Conservation (phyloP, 2,113 vertebrate species). For the Nycticebus coucang region DNA sequence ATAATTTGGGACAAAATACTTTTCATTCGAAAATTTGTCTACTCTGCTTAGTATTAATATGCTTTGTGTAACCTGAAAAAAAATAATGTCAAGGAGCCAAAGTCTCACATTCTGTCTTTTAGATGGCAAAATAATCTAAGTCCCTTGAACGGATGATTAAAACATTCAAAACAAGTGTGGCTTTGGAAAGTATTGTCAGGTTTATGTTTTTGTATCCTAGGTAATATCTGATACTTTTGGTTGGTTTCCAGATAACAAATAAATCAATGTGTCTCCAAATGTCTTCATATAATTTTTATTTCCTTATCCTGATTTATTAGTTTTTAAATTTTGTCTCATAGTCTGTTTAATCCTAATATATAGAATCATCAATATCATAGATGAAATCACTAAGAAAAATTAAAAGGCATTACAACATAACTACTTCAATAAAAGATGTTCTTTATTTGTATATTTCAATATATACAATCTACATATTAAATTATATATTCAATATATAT, state of each 20-base stretch:
- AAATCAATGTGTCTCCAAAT: not conserved
- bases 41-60: not conserved
- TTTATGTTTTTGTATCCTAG: not conserved
- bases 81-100: not conserved
- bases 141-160: not conserved
- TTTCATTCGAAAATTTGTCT: not conserved
- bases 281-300: not conserved
- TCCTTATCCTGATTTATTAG: not conserved
- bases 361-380: not conserved
- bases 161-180: not conserved
- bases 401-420: not conserved
- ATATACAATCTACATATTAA: too few species aligned
- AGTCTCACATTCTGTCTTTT: not conserved
- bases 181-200: not conserved
- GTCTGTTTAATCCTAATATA: not conserved
- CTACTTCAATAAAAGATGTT: not conserved
- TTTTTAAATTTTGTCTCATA: not conserved
- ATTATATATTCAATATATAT: too few species aligned
- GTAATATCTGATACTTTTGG: not conserved
- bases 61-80: not conserved
- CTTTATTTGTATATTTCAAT: too few species aligned
- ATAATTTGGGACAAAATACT: not conserved
- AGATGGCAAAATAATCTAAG: not conserved
- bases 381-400: not conserved
- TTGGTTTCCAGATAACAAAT: not conserved